Percentiles rank a stretch among this genome's conserved stretches.
phyloP scores from a whole-genome alignment of 1,140 invertebrate species.

The Monochamus saltuarius region DNA sequence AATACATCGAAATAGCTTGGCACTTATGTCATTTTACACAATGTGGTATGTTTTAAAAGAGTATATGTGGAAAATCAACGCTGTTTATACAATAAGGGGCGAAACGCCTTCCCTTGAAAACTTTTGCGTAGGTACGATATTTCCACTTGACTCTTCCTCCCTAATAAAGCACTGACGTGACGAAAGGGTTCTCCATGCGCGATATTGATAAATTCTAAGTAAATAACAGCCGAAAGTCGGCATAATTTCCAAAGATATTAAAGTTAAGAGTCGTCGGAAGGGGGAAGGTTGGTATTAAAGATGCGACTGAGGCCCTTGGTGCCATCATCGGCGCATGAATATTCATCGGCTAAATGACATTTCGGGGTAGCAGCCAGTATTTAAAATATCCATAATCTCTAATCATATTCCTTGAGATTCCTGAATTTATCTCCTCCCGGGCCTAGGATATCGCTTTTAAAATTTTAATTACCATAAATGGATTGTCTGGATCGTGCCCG shows the following conservation, averaged over 20 bases:
- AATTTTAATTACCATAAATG: slow-evolving; percentile 17
- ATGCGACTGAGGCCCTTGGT: slow-evolving; percentile 18
- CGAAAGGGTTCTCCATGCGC: too few relatives aligned
- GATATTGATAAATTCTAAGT: too few relatives aligned
- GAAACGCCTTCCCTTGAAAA: too few relatives aligned
- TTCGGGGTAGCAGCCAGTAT: slow-evolving; percentile 22
- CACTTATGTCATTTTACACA: too few relatives aligned
- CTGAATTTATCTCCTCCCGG: slow-evolving; percentile 18
- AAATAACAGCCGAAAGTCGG: neutral
- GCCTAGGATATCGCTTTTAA: slow-evolving; percentile 18
- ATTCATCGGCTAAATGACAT: slow-evolving; percentile 19
- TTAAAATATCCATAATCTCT: slow-evolving; percentile 26
- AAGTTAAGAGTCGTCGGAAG: neutral
- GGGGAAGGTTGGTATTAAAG: slow-evolving; percentile 6
- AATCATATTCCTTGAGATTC: slow-evolving; percentile 21
- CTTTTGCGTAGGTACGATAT: too few relatives aligned
- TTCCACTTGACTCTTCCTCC: too few relatives aligned
- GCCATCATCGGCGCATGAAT: slow-evolving; percentile 24
- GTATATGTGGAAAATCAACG: too few relatives aligned
- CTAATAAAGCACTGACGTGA: too few relatives aligned
- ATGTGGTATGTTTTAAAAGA: too few relatives aligned
- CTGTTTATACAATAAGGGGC: too few relatives aligned
- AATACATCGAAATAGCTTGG: too few relatives aligned
- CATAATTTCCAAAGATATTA: slow-evolving; percentile 13
- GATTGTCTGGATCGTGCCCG: slow-evolving; percentile 3